Evolutionary conservation across 2,797 vertebrate genomes (phyloP), one percentile per base, ranked within the genome.

Genomic region (Hippocampus kuda): DNA sequence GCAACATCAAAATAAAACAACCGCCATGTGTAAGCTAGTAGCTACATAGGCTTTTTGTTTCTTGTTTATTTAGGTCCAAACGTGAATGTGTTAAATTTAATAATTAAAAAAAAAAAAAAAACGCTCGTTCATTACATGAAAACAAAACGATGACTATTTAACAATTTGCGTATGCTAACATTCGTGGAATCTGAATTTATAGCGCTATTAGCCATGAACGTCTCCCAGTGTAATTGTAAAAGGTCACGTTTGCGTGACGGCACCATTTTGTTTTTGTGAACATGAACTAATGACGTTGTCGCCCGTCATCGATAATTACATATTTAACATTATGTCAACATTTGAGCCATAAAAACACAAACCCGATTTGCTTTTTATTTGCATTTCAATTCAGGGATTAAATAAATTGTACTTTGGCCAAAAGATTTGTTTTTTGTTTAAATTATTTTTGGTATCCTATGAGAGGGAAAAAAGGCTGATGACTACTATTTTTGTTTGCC

Each of bases 291-390:
- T 2, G 24, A 15, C 13, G 4, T 57, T 15, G 26, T 5, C 24
- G 24, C 24, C 24, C 13, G 20, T 54, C 15, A 7, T 38, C 57
- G 1, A 27, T 20, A 10, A 6, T 61, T 8, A 18, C 12, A 20
- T 26, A 20, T 57, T 18, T 64, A 1, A 44, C 61, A n/a, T 63
- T 22, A 20, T n/a, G 10, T 59, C 61, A n/a, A 41, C 34, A 63
- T 63, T 63, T 63, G 34, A 63, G 61, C 61, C 61, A 42, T 42
- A 63, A 42, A n/a, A 27, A 30, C 2, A 59, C 54, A 60, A 60
- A 60, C 6, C 7, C 5, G n/a, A 13, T 64, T 64, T 13, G 27
- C 26, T 60, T 60, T 30, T 34, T 10, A 15, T 44, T 64, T 46
- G 22, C 12, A 16, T 48, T 46, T 18, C 13, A 27, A 48, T 46